Evolutionary conservation across 2,888 invertebrate genomes (phyloP).

Genomic region (Ennomos erosarius): DNA sequence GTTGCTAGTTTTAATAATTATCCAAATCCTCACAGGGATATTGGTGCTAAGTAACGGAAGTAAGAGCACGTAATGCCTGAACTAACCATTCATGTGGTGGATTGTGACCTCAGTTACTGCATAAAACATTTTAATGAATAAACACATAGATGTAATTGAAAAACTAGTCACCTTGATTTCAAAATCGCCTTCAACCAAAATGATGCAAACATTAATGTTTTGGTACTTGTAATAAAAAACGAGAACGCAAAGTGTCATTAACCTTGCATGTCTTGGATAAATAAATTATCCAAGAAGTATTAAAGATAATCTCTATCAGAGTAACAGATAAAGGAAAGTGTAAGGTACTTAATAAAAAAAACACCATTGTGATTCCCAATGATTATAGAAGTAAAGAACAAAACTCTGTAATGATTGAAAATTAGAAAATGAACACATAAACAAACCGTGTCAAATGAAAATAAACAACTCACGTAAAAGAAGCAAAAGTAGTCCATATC

Average conservation of each 20-base stretch:
- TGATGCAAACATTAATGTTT: constrained; percentile 12
- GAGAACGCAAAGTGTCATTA: constrained; percentile 18
- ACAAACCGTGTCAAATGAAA: constrained; percentile 26
- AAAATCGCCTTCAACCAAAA: constrained; percentile 7
- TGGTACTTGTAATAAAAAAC: constrained; percentile 9
- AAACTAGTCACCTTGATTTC: constrained; percentile 19
- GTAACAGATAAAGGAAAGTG: constrained; percentile 2
- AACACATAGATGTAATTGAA: constrained; percentile 13
- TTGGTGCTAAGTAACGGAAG: too few relatives aligned
- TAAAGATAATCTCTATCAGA: constrained; percentile 6
- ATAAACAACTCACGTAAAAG: constrained; percentile 49
- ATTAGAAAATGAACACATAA: constrained; percentile 7
- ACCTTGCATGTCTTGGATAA: constrained; percentile 22
- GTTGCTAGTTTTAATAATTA: too few relatives aligned
- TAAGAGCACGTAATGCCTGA: neutral
- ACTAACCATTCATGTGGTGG: neutral
- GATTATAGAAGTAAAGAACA: neutral
- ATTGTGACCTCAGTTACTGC: neutral
- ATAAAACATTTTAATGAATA: constrained; percentile 7
- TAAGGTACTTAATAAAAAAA: too few relatives aligned
- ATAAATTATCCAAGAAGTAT: constrained; percentile 3
- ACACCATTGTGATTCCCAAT: too few relatives aligned
- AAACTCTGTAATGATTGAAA: neutral
- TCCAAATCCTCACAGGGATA: too few relatives aligned
- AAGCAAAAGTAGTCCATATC: constrained; percentile 52